Evolutionary conservation across 2,113 vertebrate species (phyloP), one percentile per base, ranked within the genome.

Genomic region (Todiramphus saurophagus): DNA sequence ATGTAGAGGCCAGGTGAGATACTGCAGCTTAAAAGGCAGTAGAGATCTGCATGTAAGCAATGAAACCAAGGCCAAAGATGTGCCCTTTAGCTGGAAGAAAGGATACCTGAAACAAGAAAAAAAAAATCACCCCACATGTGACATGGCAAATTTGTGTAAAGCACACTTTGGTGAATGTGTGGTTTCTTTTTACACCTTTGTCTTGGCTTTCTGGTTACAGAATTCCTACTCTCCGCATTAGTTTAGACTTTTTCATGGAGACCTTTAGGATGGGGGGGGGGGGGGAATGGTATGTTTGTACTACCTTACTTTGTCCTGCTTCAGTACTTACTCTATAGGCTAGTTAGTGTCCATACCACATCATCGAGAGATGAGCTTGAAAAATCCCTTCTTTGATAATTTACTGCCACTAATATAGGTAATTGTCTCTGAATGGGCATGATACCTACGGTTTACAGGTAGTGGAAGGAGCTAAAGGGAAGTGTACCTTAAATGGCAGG

Each of bases 251-350:
- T 41, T 48, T 69, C 13, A 76, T 13, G 8, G 35, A 69, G 48
- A 87, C 3, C 11, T 66, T 76, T 50, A 82, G 35, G 63, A 27
- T 68, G 30, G 51, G 72, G 28, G 37, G 37, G n/a, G n/a, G n/a
- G n/a, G n/a, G n/a, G n/a, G n/a, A 5, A 25, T 0, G 1, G 13
- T 67, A 33, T 75, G 20, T 37, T 35, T 75, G 20, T 37, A 41
- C 50, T 72, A 33, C 31, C 33, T 91, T 82, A 21, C 10, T 67
- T 81, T 59, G 56, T 28, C 24, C 48, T 84, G 19, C 17, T 60
- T 77, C 24, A 55, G n/a, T 59, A 41, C 27, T 60, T 74, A 44
- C 6, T 64, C 16, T 15, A 12, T n/a, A 66, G 76, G 24, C 51
- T 81, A 23, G 18, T 11, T 14, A 74, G 35, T 16, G 18, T 62